A percentile compares a stretch with the other conserved stretches of the same genome.
Conservation (phyloP, 2,797 vertebrate genomes). For the Yasuhikotakia modesta region DNA sequence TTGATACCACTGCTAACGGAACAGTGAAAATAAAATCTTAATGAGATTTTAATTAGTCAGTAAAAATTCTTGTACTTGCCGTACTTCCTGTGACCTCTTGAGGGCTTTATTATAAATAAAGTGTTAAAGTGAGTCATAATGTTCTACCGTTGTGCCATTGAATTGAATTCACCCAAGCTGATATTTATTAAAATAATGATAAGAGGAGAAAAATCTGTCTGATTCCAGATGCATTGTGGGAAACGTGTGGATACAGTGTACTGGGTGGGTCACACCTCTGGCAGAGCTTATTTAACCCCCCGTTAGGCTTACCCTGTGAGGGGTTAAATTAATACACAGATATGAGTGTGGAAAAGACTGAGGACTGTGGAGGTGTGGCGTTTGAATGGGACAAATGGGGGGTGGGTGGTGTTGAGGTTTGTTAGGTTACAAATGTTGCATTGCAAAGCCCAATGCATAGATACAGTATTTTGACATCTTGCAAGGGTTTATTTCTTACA, state of each 20-base stretch:
- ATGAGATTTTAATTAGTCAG: background rate
- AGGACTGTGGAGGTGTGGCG: background rate
- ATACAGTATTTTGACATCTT: background rate
- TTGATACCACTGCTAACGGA: background rate
- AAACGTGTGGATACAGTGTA: constrained; percentile 11
- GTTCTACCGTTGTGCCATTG: background rate
- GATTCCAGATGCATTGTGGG: constrained; percentile 48
- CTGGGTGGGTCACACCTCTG: constrained; percentile 14
- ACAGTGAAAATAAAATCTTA: background rate
- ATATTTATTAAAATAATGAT: too few relatives aligned
- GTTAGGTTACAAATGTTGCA: too few relatives aligned
- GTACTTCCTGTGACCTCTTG: background rate
- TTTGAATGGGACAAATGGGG: background rate
- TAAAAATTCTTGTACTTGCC: background rate
- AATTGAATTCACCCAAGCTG: background rate
- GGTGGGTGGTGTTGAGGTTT: too few relatives aligned
- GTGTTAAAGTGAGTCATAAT: background rate
- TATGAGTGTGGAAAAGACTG: constrained; percentile 35
- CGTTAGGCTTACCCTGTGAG: constrained; percentile 38
- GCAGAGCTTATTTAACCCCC: constrained; percentile 53
- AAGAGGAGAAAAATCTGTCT: background rate
- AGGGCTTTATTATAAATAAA: background rate
- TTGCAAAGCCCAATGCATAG: too few relatives aligned
- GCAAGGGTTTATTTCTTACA: background rate
- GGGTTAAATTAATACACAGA: constrained; percentile 66